A percentile compares a stretch with the other conserved stretches of the same genome.
Conservation (phyloP, 2,888 invertebrate genomes). For the Xylocampa areola region DNA sequence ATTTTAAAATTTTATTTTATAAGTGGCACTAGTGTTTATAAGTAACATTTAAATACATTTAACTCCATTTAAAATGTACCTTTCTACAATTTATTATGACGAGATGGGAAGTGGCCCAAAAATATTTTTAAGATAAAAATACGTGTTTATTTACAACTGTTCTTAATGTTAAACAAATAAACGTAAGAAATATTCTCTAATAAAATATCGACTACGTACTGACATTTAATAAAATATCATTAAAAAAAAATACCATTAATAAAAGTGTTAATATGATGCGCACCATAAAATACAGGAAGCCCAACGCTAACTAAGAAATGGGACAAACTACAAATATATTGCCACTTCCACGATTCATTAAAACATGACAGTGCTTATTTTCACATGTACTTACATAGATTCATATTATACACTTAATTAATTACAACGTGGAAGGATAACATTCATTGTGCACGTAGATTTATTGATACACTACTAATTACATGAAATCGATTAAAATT, state of each 20-base stretch:
- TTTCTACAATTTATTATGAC: constrained; percentile 56
- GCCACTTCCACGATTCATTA: constrained; percentile 43
- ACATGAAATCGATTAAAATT: constrained; percentile 34
- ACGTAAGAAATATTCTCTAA: constrained; percentile 1
- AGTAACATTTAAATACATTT: constrained; percentile 56
- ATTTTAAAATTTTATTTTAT: constrained; percentile 45
- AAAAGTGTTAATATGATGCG: constrained; percentile 18
- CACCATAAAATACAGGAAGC: background rate
- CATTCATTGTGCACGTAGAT: constrained; percentile 55
- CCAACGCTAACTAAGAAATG: no score
- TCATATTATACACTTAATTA: constrained; percentile 24
- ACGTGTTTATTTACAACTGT: constrained; percentile 35
- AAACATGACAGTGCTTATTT: constrained; percentile 25
- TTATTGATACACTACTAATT: constrained; percentile 37
- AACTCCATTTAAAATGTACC: constrained; percentile 51
- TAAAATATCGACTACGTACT: constrained; percentile 1
- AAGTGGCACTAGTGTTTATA: constrained; percentile 58
- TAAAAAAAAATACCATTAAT: constrained; percentile 2
- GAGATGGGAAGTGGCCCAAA: constrained; percentile 49
- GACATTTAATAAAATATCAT: no score
- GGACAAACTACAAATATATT: no score
- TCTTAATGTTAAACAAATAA: background rate
- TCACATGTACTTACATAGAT: constrained; percentile 28
- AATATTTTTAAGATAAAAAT: constrained; percentile 8
- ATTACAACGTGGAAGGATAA: constrained; percentile 53